These are phyloP conservation scores for Copidosoma aretas DNA, from an alignment of 2,888 invertebrate species.

Conservation along the genomic window DNA sequence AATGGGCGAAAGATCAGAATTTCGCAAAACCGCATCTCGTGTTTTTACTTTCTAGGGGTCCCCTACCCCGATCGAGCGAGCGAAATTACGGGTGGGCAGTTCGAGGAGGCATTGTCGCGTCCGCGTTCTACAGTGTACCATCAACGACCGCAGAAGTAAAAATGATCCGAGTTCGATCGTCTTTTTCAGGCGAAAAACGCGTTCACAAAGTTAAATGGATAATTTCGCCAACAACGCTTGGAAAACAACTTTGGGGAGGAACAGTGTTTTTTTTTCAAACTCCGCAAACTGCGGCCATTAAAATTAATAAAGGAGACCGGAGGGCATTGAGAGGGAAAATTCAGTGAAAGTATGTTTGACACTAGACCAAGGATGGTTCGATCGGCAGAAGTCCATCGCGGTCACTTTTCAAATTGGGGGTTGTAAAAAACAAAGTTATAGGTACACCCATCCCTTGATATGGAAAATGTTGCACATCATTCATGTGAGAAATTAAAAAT, in stretches of 20 bases:
- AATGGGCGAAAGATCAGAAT: conserved; percentile 28
- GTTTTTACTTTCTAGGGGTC: not conserved
- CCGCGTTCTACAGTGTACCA: conserved; percentile 8
- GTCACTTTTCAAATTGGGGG: no score
- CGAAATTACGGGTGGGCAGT: conserved; percentile 9
- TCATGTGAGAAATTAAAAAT: no score
- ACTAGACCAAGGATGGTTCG: no score
- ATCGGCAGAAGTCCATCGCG: no score
- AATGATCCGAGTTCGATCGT: not conserved
- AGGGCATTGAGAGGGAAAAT: not conserved
- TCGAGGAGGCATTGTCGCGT: conserved; percentile 31
- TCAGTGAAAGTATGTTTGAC: no score
- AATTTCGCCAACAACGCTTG: no score
- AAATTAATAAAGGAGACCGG: not conserved
- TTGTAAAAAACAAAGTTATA: no score
- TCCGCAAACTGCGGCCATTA: not conserved
- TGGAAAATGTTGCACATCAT: no score
- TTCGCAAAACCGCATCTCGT: conserved; percentile 32
- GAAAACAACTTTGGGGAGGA: no score
- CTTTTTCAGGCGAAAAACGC: no score
- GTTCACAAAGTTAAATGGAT: no score
- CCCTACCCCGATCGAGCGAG: not conserved
- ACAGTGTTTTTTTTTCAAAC: not conserved
- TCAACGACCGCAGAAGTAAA: not conserved
- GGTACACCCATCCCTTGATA: no score